A percentile compares a stretch with the other conserved stretches of the same genome.
These are phyloP conservation scores for Diaperis boleti DNA, from an alignment of 2,888 invertebrate genomes.

Conservation along the genomic window DNA sequence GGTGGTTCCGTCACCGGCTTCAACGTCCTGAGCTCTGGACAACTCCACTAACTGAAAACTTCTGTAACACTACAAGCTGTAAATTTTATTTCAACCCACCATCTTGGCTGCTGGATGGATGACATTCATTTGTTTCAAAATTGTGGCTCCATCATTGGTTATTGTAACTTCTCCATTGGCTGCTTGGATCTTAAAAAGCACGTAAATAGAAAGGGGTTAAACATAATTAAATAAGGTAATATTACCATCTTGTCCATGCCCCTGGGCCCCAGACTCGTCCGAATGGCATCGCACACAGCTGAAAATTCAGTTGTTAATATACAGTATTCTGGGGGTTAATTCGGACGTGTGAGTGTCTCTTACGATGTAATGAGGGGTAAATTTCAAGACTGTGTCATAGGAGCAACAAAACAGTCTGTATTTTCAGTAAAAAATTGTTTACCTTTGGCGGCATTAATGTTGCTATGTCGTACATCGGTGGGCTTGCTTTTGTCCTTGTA, in stretches of 20 bases:
- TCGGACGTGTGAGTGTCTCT: too few species aligned
- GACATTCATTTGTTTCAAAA: slow-evolving; percentile 98
- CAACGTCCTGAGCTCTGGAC: slow-evolving; percentile 98
- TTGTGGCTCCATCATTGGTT: slow-evolving; percentile 99
- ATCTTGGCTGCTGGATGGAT: slow-evolving; percentile 99
- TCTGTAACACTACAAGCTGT: not conserved
- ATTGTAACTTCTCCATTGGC: slow-evolving; percentile 98
- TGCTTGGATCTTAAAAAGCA: slow-evolving; percentile 83
- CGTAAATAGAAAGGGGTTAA: slow-evolving; percentile 52
- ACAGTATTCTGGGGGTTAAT: too few species aligned
- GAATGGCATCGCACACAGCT: slow-evolving; percentile 99
- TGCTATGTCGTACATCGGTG: slow-evolving; percentile 91
- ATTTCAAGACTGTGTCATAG: not conserved
- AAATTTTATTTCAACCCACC: slow-evolving; percentile 70
- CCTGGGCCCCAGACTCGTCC: slow-evolving; percentile 97
- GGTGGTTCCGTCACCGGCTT: slow-evolving; percentile 99
- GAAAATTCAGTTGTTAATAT: slow-evolving; percentile 61
- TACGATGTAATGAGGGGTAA: not conserved
- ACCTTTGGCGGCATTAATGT: slow-evolving; percentile 99
- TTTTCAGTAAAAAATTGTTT: slow-evolving; percentile 52
- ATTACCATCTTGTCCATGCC: slow-evolving; percentile 99
- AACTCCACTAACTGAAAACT: slow-evolving; percentile 93
- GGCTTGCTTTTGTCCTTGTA: slow-evolving; percentile 96
- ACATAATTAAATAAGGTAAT: not conserved
- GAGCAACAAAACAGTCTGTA: not conserved